Base-by-base conservation (phyloP, 2,888 invertebrate species). In the Anthrax anthrax region DNA sequence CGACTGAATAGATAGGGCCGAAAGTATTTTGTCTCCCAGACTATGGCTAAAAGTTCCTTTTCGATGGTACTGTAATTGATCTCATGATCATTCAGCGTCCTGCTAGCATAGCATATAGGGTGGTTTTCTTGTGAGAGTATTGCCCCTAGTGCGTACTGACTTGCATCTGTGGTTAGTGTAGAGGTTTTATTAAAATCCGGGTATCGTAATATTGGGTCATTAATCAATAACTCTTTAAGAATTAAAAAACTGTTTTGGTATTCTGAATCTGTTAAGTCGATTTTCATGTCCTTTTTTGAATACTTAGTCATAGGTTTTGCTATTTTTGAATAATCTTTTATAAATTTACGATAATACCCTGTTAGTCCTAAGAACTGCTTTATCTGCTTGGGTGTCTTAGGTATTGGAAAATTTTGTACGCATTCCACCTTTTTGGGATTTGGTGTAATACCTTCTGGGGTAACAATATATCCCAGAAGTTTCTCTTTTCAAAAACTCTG, bases 291-390 rank as follows among this genome's bases (percentile, higher is more conserved):
- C 36, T 51, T 52, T 39, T 50, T 51, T 14, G 48, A 29, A 16
- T 37, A 48, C 46, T 37, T 47, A 13, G 43, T 49, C 9, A 39
- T 39, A 18, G 40, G 40, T n/a, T 40, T 40, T 12, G 40, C 40
- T 1, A 40, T 40, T n/a, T n/a, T 40, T 63, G 45, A 65, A 66
- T 45, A 57, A 56, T 16, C 63, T 36, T 36, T 66, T 64, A 46
- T 64, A 67, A 0, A 60, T 38, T 47, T 46, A 5, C 47, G 19
- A 29, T 50, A 50, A 34, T 51, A 47, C 14, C 49, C 46, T 12
- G 44, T 36, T 2, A 52, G 34, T 5, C 48, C 47, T 17, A 53
- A 18, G 19, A 52, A 53, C 18, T 38, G 29, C 29, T 47, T 50
- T 10, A 55, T 40, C 29, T 55, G 39, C 43, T 50, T 56, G 10